Conservation (phyloP, 2,797 vertebrate genomes). For the Enteromius trimaculatus region DNA sequence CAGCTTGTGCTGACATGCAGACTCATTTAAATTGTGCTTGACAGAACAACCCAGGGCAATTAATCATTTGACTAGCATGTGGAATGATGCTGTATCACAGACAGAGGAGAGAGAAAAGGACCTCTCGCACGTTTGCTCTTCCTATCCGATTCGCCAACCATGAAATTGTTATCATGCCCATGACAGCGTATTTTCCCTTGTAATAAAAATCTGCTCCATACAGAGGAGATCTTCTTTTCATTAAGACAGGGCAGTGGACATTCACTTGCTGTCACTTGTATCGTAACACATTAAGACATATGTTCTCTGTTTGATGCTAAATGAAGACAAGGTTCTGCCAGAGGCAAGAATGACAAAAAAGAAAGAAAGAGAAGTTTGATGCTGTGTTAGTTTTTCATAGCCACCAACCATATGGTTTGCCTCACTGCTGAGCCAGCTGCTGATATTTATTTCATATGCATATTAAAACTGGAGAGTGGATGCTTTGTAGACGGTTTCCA, state of each 20-base stretch:
- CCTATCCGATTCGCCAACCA: conserved; percentile 57
- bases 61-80: conserved; percentile 61
- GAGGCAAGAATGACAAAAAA: conserved; percentile 24
- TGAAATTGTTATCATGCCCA: conserved; percentile 61
- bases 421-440: conserved; percentile 53
- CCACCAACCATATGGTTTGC: conserved; percentile 61
- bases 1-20: conserved; percentile 53
- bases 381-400: conserved; percentile 46
- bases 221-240: conserved; percentile 33
- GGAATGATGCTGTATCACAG: conserved; percentile 54
- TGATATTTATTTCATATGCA: conserved; percentile 64
- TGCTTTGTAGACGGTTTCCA: conserved; percentile 65
- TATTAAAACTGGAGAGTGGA: conserved; percentile 61
- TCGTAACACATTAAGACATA: conserved; percentile 51
- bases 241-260: conserved; percentile 47
- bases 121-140: conserved; percentile 58
- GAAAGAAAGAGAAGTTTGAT: conserved; percentile 39
- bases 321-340: conserved; percentile 25
- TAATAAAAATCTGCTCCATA: conserved; percentile 46
- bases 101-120: conserved; percentile 47
- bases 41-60: conserved; percentile 60
- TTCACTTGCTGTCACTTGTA: conserved; percentile 37
- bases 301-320: conserved; percentile 51
- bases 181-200: conserved; percentile 52
- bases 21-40: conserved; percentile 55